Base-by-base conservation (phyloP, 2,888 invertebrate species). In the Cerastis leucographa region DNA sequence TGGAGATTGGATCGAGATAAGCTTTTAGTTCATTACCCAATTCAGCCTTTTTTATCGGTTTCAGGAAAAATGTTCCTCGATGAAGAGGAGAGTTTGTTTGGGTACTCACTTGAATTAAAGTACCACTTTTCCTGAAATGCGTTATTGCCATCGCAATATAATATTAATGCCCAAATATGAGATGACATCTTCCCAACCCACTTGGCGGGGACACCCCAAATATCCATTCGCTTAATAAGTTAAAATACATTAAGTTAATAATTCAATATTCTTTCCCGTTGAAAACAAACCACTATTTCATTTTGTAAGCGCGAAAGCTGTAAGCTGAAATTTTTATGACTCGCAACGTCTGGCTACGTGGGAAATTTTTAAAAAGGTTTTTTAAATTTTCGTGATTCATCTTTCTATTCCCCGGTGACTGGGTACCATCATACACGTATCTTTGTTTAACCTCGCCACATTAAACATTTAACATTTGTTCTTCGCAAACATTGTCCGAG, bases 241-340 rank as follows among this genome's bases (percentile, higher is more conserved):
- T 89, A 89, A 89, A 88, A 87, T 82, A 82, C 88, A 84, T 88
- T 87, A 86, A 87, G 87, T 89, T 90, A 89, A 90, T 91, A 92
- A 89, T 89, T 70, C 83, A 86, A 84, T 86, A 87, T 85, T 83
- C 84, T 83, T 87, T 80, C 54, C 65, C 76, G 89, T 88, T 88
- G 87, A 92, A 92, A 93, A 91, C 91, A 92, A 90, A 90, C 90
- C 91, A 91, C 91, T 93, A 93, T 93, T 92, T 93, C 92, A 94
- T 94, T 93, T 93, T 88, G 91, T 89, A 91, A 92, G 90, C 91
- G 90, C 91, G 91, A 92, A 93, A 93, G 92, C 92, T 88, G 90
- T 92, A 90, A 90, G 90, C 89, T 94, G 93, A 95, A 94, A 92
- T 87, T 93, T 94, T 94, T 93, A 94, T 92, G 92, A 92, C 90